Conservation (phyloP, 1,140 invertebrate species). For the Oreohelix idahoensis region DNA sequence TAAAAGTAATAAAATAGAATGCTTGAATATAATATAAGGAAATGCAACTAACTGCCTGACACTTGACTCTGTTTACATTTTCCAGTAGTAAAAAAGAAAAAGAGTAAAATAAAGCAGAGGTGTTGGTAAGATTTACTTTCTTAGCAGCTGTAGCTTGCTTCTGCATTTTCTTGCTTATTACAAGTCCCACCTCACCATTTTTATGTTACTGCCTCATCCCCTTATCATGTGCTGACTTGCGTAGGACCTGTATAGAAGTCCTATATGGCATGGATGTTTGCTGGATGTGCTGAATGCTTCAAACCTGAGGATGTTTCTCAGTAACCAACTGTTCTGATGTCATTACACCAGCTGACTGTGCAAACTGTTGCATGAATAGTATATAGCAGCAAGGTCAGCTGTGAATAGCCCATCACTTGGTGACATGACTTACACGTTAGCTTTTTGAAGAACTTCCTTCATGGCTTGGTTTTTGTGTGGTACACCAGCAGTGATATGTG, state of each 20-base stretch:
- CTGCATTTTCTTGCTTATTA: slow-evolving; percentile 21
- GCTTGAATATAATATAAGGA: background rate
- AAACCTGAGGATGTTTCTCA: background rate
- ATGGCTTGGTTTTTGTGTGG: too few species aligned
- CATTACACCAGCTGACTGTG: background rate
- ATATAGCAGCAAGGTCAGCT: too few species aligned
- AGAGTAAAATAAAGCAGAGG: slow-evolving; percentile 21
- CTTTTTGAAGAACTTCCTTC: too few species aligned
- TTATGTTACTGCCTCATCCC: background rate
- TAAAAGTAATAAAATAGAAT: background rate
- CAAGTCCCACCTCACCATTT: background rate
- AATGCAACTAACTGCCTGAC: slow-evolving; percentile 15
- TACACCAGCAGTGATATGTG: too few species aligned
- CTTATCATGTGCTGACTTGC: background rate
- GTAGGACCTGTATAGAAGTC: background rate
- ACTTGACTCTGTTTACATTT: slow-evolving; percentile 20
- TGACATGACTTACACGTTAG: too few species aligned
- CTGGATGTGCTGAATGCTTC: background rate
- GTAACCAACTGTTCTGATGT: background rate
- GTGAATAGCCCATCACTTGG: too few species aligned
- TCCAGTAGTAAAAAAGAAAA: slow-evolving; percentile 40
- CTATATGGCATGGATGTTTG: background rate
- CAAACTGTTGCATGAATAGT: background rate
- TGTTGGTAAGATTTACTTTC: slow-evolving; percentile 23
- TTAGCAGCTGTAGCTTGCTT: background rate